Conservation (phyloP, 1,140 invertebrate species). For the Oreohelix idahoensis region DNA sequence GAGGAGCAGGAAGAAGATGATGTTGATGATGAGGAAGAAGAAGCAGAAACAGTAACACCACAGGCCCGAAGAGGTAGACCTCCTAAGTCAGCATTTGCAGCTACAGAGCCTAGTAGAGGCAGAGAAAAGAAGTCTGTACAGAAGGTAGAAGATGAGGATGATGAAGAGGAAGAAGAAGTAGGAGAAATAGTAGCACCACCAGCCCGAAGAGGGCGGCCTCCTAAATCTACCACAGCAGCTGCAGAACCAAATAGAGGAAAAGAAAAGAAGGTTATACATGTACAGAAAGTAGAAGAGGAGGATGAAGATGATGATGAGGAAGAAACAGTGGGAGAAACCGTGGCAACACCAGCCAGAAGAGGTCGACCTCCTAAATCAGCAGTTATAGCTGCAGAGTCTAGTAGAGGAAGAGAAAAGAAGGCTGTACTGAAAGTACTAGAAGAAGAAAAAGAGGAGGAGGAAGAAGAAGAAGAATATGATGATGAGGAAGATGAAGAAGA, state of each 20-base stretch:
- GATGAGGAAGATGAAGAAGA: slow-evolving; percentile 49
- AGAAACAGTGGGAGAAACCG: slow-evolving; percentile 5
- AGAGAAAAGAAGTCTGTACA: background rate
- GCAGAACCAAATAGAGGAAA: background rate
- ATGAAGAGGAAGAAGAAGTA: slow-evolving; percentile 34
- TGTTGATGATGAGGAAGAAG: slow-evolving; percentile 44
- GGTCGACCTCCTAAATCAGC: slow-evolving; percentile 22
- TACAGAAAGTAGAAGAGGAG: slow-evolving; percentile 38
- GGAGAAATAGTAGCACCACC: background rate
- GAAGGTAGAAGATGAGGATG: slow-evolving; percentile 13
- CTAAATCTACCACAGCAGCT: background rate
- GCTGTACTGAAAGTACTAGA: background rate
- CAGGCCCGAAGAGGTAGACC: slow-evolving; percentile 9
- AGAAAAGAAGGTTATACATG: background rate
- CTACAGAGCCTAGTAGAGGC: background rate
- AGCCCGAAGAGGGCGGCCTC: slow-evolving; percentile 19
- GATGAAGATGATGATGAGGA: slow-evolving; percentile 36
- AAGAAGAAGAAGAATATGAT: slow-evolving; percentile 43
- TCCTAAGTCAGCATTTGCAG: background rate
- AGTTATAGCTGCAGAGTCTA: background rate
- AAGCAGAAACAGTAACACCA: background rate
- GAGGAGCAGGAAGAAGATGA: slow-evolving; percentile 22
- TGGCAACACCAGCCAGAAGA: background rate
- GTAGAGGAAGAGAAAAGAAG: background rate
- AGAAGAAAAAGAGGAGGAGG: slow-evolving; percentile 5